These are phyloP conservation scores for Sarcophaga bullata DNA, from an alignment of 1,140 invertebrate genomes.

Conservation along the genomic window DNA sequence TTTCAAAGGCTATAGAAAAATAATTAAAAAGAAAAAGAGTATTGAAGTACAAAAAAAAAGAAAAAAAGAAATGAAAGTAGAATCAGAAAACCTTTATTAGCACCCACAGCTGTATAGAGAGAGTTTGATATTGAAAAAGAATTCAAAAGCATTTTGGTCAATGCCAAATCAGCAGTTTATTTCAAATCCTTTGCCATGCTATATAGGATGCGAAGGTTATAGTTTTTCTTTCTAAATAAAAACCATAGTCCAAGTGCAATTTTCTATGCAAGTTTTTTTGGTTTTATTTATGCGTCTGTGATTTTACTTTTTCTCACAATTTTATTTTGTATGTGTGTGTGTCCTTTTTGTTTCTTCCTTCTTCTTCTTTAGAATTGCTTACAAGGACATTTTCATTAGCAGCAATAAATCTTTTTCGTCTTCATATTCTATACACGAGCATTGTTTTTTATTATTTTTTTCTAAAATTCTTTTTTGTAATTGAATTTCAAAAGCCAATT, in stretches of 20 bases:
- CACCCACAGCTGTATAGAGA: constrained; percentile 7
- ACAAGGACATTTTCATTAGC: constrained; percentile 22
- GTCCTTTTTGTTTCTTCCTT: background rate
- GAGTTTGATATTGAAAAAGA: background rate
- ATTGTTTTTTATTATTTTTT: too few species aligned
- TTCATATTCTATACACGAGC: background rate
- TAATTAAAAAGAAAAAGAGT: background rate
- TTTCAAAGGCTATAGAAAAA: background rate
- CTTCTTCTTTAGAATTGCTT: background rate
- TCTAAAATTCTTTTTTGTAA: background rate
- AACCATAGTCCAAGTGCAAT: background rate
- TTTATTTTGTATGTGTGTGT: too few species aligned
- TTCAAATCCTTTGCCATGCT: background rate
- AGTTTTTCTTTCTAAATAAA: too few species aligned
- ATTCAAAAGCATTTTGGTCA: constrained; percentile 1
- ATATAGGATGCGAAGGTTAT: too few species aligned
- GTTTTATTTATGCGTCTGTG: background rate
- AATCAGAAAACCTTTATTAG: background rate
- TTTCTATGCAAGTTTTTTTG: background rate
- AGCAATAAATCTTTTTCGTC: constrained; percentile 1
- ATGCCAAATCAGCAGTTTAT: background rate
- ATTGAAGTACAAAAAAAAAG: background rate
- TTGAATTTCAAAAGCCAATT: background rate
- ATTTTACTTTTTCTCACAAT: background rate
- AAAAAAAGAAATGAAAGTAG: background rate